Conservation (phyloP, 2,797 vertebrate species). For the Gymnocypris eckloni region DNA sequence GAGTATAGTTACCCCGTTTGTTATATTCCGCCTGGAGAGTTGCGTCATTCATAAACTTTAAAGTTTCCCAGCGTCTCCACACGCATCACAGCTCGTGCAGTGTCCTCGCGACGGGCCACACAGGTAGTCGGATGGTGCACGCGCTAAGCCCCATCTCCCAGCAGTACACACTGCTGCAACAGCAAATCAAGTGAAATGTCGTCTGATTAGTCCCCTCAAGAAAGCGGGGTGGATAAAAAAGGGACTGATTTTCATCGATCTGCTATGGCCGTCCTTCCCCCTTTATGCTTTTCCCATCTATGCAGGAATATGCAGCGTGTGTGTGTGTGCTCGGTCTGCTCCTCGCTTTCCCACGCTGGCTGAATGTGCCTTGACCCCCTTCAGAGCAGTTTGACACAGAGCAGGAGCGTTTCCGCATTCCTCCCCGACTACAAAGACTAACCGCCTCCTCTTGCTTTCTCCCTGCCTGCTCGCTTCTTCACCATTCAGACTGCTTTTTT, state of each 20-base stretch:
- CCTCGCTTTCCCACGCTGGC: conserved; percentile 96
- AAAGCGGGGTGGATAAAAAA: conserved; percentile 71
- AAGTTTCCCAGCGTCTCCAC: conserved; percentile 60
- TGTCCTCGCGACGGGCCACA: conserved; percentile 87
- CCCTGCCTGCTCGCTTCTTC: conserved; percentile 83
- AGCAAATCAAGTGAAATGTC: conserved; percentile 59
- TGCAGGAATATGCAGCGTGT: conserved; percentile 68
- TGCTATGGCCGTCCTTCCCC: conserved; percentile 68
- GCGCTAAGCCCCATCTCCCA: conserved; percentile 81
- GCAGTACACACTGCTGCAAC: conserved; percentile 63
- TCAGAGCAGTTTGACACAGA: conserved; percentile 98
- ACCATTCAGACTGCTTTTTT: conserved; percentile 84
- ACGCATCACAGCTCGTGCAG: conserved; percentile 76
- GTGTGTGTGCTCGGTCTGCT: conserved; percentile 76
- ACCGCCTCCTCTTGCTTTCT: conserved; percentile 93
- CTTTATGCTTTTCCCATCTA: conserved; percentile 66
- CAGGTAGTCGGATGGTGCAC: conserved; percentile 86
- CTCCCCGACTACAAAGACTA: conserved; percentile 95
- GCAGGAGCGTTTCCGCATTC: conserved; percentile 99
- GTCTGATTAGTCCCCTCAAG: conserved; percentile 60
- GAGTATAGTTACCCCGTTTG: conserved; percentile 36
- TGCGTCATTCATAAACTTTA: conserved; percentile 55
- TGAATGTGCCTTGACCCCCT: conserved; percentile 98
- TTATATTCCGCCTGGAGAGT: conserved; percentile 50
- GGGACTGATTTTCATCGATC: conserved; percentile 70